Evolutionary conservation across 2,888 invertebrate species (phyloP).

Genomic region (Drosophila glabriapex): DNA sequence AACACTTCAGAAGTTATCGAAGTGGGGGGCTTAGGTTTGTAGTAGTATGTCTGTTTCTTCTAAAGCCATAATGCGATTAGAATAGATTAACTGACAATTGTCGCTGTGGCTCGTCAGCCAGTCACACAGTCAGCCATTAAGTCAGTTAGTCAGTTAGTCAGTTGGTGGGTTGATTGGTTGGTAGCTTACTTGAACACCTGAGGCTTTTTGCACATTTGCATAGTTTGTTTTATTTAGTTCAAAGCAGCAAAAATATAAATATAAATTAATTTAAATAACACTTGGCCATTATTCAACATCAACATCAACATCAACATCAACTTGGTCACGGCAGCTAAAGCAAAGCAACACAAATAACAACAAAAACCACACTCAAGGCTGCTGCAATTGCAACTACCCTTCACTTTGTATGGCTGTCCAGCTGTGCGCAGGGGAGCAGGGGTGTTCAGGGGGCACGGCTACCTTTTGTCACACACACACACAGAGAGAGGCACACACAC

Average conservation of each 20-base stretch:
- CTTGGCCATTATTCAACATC: slow-evolving; percentile 72
- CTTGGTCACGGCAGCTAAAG: slow-evolving; percentile 55
- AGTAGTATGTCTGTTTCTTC: slow-evolving; percentile 15
- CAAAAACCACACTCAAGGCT: slow-evolving; percentile 58
- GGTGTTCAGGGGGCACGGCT: slow-evolving; percentile 23
- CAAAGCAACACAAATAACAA: slow-evolving; percentile 5
- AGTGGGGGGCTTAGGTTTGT: slow-evolving; percentile 7
- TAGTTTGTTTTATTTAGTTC: slow-evolving; percentile 76
- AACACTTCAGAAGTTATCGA: slow-evolving; percentile 47
- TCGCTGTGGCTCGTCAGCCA: slow-evolving; percentile 41
- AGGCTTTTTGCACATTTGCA: slow-evolving; percentile 67
- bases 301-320: slow-evolving; percentile 48
- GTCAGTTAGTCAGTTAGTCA: slow-evolving; percentile 1
- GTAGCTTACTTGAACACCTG: slow-evolving; percentile 60
- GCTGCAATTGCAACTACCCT: slow-evolving; percentile 73
- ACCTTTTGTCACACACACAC: slow-evolving; percentile 52
- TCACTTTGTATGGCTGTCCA: slow-evolving; percentile 57
- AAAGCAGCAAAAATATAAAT: slow-evolving; percentile 58
- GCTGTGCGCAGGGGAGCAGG: not conserved
- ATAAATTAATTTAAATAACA: slow-evolving; percentile 78
- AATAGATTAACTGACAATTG: slow-evolving; percentile 79
- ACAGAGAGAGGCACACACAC: not conserved
- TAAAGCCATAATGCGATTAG: slow-evolving; percentile 80
- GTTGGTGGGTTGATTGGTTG: slow-evolving; percentile 5
- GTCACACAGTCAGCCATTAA: not conserved